These are phyloP conservation scores for Scrobipalpa atriplicella DNA, from an alignment of 2,888 invertebrate species.

Conservation along the genomic window DNA sequence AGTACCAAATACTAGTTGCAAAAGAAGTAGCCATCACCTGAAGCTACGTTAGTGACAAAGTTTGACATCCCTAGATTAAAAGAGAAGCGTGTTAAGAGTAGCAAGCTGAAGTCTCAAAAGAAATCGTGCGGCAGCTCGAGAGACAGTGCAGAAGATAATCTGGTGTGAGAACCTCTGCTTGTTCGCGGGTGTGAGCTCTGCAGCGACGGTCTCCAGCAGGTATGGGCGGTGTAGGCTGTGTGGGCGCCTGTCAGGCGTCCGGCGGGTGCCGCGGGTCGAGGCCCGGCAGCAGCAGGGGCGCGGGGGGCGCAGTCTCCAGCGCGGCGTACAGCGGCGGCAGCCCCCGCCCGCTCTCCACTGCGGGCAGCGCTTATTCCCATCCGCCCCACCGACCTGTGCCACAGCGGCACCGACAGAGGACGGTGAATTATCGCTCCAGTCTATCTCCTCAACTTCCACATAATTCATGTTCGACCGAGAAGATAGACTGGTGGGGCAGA, in stretches of 20 bases:
- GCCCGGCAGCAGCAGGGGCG: constrained; percentile 15
- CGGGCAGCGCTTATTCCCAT: constrained; percentile 45
- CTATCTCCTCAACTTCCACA: constrained; percentile 5
- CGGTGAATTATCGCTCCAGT: constrained; percentile 11
- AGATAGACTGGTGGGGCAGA: constrained; percentile 17
- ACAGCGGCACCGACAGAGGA: constrained; percentile 36
- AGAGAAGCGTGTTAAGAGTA: constrained; percentile 11
- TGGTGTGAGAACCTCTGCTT: constrained; percentile 15
- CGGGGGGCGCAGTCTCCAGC: constrained; percentile 45
- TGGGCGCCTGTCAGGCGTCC: background rate
- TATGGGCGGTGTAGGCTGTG: background rate
- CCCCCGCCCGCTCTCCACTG: constrained; percentile 75
- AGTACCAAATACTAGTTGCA: background rate
- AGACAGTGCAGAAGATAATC: constrained; percentile 29
- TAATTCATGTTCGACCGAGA: background rate
- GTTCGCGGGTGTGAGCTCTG: background rate
- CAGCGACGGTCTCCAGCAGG: background rate
- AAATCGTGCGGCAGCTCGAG: constrained; percentile 29
- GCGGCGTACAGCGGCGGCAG: constrained; percentile 78
- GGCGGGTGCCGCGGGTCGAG: background rate
- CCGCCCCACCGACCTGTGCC: constrained; percentile 33
- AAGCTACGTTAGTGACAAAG: constrained; percentile 1
- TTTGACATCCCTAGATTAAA: background rate
- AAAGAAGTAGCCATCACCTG: constrained; percentile 2
- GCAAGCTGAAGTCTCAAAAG: constrained; percentile 10